These are phyloP conservation scores for Macaria liturata DNA, from an alignment of 2,888 invertebrate species.

Conservation along the genomic window DNA sequence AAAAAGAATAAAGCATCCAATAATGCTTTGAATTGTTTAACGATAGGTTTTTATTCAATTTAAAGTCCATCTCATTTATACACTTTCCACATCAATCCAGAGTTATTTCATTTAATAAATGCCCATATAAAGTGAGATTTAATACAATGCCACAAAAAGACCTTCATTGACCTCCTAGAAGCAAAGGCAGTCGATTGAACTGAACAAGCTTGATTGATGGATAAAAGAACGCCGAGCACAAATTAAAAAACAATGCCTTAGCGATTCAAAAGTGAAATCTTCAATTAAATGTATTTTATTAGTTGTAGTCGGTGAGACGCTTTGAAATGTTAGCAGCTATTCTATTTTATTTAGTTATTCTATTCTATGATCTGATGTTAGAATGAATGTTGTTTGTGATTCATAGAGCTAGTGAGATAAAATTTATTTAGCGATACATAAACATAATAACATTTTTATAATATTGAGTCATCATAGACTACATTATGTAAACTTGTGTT, in stretches of 20 bases:
- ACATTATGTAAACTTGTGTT: too few species aligned
- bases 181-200: conserved; percentile 33
- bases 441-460: too few species aligned
- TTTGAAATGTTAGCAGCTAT: conserved; percentile 16
- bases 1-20: too few species aligned
- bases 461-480: too few species aligned
- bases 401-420: too few species aligned
- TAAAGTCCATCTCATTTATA: too few species aligned
- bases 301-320: conserved; percentile 37
- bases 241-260: conserved; percentile 62
- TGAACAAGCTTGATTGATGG: conserved; percentile 73
- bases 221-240: conserved; percentile 67
- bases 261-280: conserved; percentile 45
- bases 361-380: too few species aligned
- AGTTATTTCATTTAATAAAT: conserved; percentile 9
- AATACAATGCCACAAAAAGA: conserved; percentile 7
- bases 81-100: not conserved
- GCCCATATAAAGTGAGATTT: conserved; percentile 8
- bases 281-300: conserved; percentile 54
- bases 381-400: too few species aligned
- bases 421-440: too few species aligned
- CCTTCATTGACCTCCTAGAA: conserved; percentile 22
- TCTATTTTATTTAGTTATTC: not conserved
- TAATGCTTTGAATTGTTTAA: too few species aligned
- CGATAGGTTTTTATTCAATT: not conserved